A percentile compares a stretch with the other conserved stretches of the same genome.
phyloP scores from a whole-genome alignment of 2,888 invertebrate genomes.

The Loripinus fragilis region DNA sequence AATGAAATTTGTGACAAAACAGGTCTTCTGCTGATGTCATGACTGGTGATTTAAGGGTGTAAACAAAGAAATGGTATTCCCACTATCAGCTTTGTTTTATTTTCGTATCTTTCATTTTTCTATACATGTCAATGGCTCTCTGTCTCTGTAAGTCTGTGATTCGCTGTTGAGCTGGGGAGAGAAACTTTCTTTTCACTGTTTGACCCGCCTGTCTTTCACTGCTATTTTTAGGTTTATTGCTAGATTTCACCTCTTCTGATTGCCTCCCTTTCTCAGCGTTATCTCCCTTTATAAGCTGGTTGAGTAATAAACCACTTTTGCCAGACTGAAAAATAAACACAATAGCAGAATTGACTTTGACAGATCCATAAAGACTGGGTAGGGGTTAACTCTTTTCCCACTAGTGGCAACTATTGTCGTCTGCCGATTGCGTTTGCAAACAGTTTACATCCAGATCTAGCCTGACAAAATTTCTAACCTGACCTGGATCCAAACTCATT shows the following conservation, averaged over 20 bases:
- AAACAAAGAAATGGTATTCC: too few species aligned
- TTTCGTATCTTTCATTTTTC: slow-evolving; percentile 68
- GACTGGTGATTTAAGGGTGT: too few species aligned
- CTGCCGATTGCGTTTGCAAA: too few species aligned
- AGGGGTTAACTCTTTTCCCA: too few species aligned
- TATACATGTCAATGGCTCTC: slow-evolving; percentile 71
- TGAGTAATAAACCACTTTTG: slow-evolving; percentile 66
- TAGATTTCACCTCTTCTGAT: not conserved
- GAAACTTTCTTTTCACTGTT: slow-evolving; percentile 69
- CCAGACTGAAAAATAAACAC: slow-evolving; percentile 68
- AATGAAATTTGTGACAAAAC: too few species aligned
- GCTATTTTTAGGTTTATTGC: slow-evolving; percentile 36
- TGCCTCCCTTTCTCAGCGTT: slow-evolving; percentile 9
- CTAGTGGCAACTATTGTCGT: too few species aligned
- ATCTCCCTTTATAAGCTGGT: slow-evolving; percentile 59
- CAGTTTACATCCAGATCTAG: too few species aligned
- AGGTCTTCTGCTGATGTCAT: too few species aligned
- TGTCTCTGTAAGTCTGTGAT: slow-evolving; percentile 71
- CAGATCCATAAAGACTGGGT: too few species aligned
- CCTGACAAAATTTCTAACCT: too few species aligned
- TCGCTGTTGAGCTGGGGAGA: slow-evolving; percentile 70
- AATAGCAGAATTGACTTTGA: too few species aligned
- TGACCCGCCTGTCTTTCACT: slow-evolving; percentile 64
- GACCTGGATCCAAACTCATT: too few species aligned
- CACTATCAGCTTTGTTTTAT: slow-evolving; percentile 8